These are phyloP conservation scores for Chelonoidis abingdonii DNA, from an alignment of 2,113 vertebrate species.

Conservation along the genomic window DNA sequence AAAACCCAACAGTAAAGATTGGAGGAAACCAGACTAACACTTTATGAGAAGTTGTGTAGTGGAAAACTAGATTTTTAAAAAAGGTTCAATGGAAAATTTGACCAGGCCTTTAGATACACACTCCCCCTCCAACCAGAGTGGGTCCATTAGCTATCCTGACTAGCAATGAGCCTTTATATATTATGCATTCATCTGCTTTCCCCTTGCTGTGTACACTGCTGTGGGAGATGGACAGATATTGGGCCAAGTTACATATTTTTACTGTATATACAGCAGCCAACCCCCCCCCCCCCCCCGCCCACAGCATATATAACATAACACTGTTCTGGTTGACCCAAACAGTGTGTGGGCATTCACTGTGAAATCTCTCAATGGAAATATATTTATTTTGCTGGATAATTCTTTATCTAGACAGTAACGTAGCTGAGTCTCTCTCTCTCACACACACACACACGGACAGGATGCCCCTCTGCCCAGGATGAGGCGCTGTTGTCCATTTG, in stretches of 20 bases:
- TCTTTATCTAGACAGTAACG: constrained; percentile 43
- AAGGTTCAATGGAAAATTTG: no score
- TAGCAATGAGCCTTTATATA: not conserved
- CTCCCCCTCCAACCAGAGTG: not conserved
- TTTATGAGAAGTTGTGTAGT: not conserved
- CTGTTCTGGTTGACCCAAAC: constrained; percentile 58
- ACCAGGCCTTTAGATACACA: no score
- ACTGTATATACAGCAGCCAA: not conserved
- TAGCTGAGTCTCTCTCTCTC: not conserved
- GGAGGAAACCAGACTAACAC: not conserved
- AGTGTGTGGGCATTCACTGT: constrained; percentile 37
- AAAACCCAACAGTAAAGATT: not conserved
- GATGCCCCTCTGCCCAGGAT: not conserved
- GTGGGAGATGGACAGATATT: not conserved
- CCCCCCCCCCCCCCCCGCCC: not conserved
- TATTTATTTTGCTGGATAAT: constrained; percentile 54
- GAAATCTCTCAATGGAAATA: constrained; percentile 50
- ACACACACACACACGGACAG: not conserved
- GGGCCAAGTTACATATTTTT: not conserved
- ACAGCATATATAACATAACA: not conserved
- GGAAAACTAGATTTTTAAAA: not conserved
- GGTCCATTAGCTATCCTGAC: not conserved
- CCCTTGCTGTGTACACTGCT: not conserved
- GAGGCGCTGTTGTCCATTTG: not conserved
- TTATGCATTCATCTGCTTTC: not conserved